A percentile compares a stretch with the other conserved stretches of the same genome.
Conservation (phyloP, 2,797 vertebrate genomes). For the Enteromius unitaeniatus region DNA sequence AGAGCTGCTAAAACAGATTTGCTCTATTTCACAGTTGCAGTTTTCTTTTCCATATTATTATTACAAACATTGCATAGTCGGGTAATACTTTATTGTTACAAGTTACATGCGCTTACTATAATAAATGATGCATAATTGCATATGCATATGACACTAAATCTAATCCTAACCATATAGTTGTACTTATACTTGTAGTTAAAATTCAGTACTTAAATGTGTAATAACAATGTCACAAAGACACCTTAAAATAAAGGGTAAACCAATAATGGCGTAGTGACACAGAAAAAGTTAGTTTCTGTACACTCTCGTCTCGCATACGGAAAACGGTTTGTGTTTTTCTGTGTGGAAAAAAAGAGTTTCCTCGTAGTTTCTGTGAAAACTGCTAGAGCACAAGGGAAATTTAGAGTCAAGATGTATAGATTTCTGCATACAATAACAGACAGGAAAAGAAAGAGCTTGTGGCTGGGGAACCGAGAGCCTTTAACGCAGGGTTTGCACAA, state of each 20-base stretch:
- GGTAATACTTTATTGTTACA: not conserved
- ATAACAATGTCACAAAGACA: not conserved
- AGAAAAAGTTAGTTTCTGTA: not conserved
- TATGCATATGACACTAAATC: not conserved
- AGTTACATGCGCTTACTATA: not conserved
- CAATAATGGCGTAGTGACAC: not conserved
- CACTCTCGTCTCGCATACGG: not conserved
- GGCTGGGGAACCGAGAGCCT: not conserved
- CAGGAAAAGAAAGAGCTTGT: not conserved
- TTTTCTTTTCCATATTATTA: not conserved
- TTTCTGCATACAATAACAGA: not conserved
- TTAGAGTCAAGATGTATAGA: constrained; percentile 39
- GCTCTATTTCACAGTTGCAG: not conserved
- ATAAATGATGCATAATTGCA: not conserved
- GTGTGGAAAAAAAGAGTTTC: constrained; percentile 47
- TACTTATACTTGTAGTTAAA: not conserved
- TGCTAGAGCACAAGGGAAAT: constrained; percentile 50
- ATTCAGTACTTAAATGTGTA: not conserved
- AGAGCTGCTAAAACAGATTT: not conserved
- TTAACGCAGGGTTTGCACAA: not conserved
- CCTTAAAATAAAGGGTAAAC: not conserved
- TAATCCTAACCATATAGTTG: not conserved
- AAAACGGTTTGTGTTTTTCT: constrained; percentile 16
- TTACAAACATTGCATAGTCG: not conserved
- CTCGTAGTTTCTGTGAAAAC: constrained; percentile 49